Base-by-base conservation (phyloP, 1,140 invertebrate genomes). In the Archegozetes longisetosus region DNA sequence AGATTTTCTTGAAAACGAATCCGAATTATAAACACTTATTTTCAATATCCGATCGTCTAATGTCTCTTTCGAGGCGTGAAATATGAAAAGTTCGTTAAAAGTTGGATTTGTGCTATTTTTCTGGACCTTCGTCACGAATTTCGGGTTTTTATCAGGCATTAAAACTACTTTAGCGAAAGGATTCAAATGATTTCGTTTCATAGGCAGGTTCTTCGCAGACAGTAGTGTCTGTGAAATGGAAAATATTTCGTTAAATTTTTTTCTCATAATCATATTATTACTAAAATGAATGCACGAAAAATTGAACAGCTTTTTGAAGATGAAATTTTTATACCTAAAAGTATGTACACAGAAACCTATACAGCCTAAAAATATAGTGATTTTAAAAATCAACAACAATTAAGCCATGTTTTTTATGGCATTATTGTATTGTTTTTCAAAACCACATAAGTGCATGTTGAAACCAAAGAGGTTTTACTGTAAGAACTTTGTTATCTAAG, bases 31-130 rank as follows among this genome's bases (percentile, higher is more conserved):
- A 2, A 71, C 61, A 1, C 64, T 63, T 3, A 73, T 61, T 25
- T 63, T 66, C 1, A 72, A 26, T 4, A 56, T 60, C 23, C 67
- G 69, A 20, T 65, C 66, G 12, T 58, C 61, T 9, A 71, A 32
- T 54, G 68, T 63, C 12, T 68, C 67, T 14, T 58, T 54, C 32
- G 62, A 55, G 0, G 71, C 61, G 13, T 58, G 58, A 53, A 71
- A 71, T 1, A 55, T 50, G 40, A 72, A 72, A 17, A 60, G 64
- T 58, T 71, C 70, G 26, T 69, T 67, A 58, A 68, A 72, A 0
- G 66, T 53, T 0, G 71, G 71, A 53, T 70, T 66, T 26, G 64
- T 60, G 0, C 67, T 69, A 26, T 68, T 70, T 47, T 67, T 66
- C 28, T 67, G 66, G 2, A 67, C 62, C 40, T 63, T 62, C n/a